Percentiles rank a stretch among this genome's conserved stretches.
phyloP scores from a whole-genome alignment of 2,113 vertebrate genomes.

The Chionomys nivalis region DNA sequence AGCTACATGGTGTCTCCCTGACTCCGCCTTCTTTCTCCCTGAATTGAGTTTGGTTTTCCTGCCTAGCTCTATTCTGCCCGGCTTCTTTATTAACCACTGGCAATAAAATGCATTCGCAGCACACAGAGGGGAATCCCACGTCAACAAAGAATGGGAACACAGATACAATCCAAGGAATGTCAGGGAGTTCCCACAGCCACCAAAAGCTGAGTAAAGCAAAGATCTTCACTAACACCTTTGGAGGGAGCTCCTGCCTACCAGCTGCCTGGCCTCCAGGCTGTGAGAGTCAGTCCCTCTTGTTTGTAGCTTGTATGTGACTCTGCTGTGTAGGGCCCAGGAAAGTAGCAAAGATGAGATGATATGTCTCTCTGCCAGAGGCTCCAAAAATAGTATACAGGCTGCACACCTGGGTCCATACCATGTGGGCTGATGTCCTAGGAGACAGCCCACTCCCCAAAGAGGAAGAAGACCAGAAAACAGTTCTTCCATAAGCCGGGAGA shows the following conservation, averaged over 20 bases:
- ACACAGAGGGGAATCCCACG: too few relatives aligned
- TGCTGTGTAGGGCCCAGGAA: background rate
- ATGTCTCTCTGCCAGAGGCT: background rate
- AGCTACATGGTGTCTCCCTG: too few relatives aligned
- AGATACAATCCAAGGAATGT: too few relatives aligned
- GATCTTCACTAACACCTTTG: too few relatives aligned
- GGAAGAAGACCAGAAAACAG: background rate
- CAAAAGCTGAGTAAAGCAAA: too few relatives aligned
- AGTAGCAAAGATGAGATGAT: background rate
- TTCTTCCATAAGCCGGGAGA: background rate
- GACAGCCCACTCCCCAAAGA: background rate
- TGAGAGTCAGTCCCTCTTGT: background rate
- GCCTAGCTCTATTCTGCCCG: too few relatives aligned
- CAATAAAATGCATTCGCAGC: too few relatives aligned
- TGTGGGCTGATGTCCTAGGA: background rate
- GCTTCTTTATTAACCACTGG: too few relatives aligned
- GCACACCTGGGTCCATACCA: background rate
- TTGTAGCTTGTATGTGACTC: background rate
- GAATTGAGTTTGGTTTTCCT: too few relatives aligned
- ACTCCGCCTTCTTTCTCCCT: too few relatives aligned
- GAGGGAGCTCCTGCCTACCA: too few relatives aligned
- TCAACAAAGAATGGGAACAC: too few relatives aligned
- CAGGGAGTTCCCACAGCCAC: background rate
- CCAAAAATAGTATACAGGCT: background rate
- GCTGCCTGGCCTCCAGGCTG: background rate